A percentile compares a stretch with the other conserved stretches of the same genome.
Evolutionary conservation across 1,140 invertebrate species (phyloP).

Genomic region (Macrotrachela quadricornifera): DNA sequence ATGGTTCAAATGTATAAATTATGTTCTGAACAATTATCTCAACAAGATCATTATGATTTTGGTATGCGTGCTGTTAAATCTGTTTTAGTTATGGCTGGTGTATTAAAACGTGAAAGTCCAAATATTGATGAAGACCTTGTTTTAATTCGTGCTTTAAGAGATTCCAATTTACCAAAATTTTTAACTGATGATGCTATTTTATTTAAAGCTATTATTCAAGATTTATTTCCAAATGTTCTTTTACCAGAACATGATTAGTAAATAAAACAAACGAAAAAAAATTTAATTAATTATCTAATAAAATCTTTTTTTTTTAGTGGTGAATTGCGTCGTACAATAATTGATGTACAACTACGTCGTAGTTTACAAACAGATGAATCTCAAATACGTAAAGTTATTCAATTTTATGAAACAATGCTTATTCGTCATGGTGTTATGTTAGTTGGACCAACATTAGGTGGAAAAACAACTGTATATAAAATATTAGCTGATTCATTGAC

Average conservation of each 20-base stretch:
- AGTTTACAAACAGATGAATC: constrained; percentile 18
- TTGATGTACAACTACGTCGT: constrained; percentile 13
- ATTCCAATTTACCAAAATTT: constrained; percentile 33
- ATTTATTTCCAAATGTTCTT: constrained; percentile 30
- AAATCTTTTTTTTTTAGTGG: constrained; percentile 11
- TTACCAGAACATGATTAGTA: constrained; percentile 33
- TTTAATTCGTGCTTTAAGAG: constrained; percentile 27
- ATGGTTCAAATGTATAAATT: constrained; percentile 77
- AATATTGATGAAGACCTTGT: constrained; percentile 31
- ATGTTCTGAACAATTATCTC: constrained; percentile 69
- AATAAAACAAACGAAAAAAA: constrained; percentile 47
- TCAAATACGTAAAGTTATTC: constrained; percentile 30
- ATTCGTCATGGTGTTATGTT: constrained; percentile 33
- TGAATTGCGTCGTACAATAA: constrained; percentile 22
- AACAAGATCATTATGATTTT: constrained; percentile 79
- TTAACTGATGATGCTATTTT: constrained; percentile 24
- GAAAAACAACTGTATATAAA: constrained; percentile 30
- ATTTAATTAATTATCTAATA: neutral
- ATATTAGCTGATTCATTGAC: constrained; percentile 18
- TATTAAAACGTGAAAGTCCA: constrained; percentile 30
- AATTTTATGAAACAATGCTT: constrained; percentile 31
- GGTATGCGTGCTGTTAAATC: constrained; percentile 54
- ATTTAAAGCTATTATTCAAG: constrained; percentile 29
- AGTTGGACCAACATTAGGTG: constrained; percentile 31
- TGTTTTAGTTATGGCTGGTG: constrained; percentile 32